Percentiles rank a stretch among this genome's conserved stretches.
Evolutionary conservation across 1,140 invertebrate species (phyloP).

Genomic region (Drosophila sturtevanti): DNA sequence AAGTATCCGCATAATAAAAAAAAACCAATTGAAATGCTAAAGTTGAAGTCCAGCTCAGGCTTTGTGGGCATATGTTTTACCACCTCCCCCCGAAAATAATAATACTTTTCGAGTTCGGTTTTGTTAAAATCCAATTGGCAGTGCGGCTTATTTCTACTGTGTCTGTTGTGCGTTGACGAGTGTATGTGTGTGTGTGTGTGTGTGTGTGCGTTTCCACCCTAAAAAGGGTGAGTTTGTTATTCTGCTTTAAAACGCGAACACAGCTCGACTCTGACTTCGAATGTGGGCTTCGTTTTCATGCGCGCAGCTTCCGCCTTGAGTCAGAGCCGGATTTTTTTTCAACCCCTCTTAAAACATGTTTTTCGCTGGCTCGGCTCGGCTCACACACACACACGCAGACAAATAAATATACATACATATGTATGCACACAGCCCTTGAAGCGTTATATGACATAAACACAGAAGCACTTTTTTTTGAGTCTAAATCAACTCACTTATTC

Average conservation of each 20-base stretch:
- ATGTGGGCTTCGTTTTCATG: conserved; percentile 26
- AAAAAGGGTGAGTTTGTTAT: conserved; percentile 28
- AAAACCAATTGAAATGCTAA: neutral
- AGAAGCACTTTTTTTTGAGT: neutral
- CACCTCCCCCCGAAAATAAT: neutral
- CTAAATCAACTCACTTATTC: no score
- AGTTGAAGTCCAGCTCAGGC: conserved; percentile 9
- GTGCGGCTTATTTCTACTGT: neutral
- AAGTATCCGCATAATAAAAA: neutral
- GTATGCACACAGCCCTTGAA: conserved; percentile 27
- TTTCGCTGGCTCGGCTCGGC: conserved; percentile 46
- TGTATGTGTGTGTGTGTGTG: conserved; percentile 18
- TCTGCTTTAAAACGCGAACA: conserved; percentile 48
- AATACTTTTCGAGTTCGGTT: neutral
- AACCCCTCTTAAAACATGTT: conserved; percentile 72
- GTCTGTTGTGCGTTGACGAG: neutral
- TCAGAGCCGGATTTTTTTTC: conserved; percentile 47
- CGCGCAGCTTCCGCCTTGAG: conserved; percentile 65
- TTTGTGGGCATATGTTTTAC: neutral
- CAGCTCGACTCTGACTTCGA: conserved; percentile 51
- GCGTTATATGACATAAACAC: neutral
- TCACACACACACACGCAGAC: conserved; percentile 23
- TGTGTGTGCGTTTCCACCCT: conserved; percentile 59
- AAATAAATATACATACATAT: conserved; percentile 1
- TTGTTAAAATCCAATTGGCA: conserved; percentile 8